Percentiles rank a stretch among this genome's conserved stretches.
Conservation (phyloP, 2,888 invertebrate genomes). For the Baccha elongata region DNA sequence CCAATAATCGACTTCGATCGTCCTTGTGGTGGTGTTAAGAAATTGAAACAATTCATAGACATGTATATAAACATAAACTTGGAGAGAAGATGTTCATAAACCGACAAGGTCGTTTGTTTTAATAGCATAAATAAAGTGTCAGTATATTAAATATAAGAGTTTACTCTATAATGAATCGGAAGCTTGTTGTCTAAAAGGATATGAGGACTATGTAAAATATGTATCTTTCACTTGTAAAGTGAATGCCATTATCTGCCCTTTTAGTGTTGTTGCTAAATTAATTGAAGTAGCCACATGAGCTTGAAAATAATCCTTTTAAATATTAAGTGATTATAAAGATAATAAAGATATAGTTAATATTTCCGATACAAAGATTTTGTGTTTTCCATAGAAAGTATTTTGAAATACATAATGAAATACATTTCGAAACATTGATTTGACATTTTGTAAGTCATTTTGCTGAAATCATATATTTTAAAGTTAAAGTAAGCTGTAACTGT, state of each 20-base stretch:
- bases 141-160: conserved; percentile 39
- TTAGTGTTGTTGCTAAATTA: conserved; percentile 3
- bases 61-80: neutral
- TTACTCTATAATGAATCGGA: conserved; percentile 37
- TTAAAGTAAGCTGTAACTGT: too few species aligned
- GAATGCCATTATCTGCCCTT: neutral
- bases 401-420: too few species aligned
- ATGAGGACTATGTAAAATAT: neutral
- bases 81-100: conserved; percentile 17
- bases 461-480: too few species aligned
- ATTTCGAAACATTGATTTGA: too few species aligned
- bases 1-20: conserved; percentile 33
- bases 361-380: too few species aligned
- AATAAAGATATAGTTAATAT: too few species aligned
- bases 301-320: conserved; percentile 21
- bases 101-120: conserved; percentile 10
- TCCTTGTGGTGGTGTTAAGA: conserved; percentile 26
- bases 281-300: conserved; percentile 20
- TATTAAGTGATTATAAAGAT: conserved; percentile 21
- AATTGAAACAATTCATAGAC: conserved; percentile 6
- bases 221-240: neutral
- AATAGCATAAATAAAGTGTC: conserved; percentile 10
- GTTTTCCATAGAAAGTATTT: too few species aligned
- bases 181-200: conserved; percentile 20
- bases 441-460: too few species aligned